Conservation (phyloP, 2,797 vertebrate species). For the Chiroxiphia lanceolata region DNA sequence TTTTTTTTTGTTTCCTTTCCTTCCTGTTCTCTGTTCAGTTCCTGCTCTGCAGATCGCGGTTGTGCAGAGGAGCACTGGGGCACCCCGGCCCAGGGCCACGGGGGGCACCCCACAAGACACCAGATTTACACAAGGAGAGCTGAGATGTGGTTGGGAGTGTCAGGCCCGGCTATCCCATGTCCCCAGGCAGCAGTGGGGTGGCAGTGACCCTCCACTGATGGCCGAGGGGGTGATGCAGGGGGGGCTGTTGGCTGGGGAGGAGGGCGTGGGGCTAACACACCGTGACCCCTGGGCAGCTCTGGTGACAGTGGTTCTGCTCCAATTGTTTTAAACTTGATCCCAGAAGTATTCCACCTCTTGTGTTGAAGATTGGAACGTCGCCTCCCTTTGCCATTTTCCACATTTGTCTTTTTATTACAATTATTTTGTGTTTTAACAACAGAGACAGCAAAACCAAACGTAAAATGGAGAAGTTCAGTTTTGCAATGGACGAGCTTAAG, state of each 20-base stretch:
- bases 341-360: not conserved
- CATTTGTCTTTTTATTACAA: not conserved
- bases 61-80: conserved; percentile 30
- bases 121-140: not conserved
- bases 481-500: not conserved
- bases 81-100: not conserved
- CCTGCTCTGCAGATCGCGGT: conserved; percentile 52
- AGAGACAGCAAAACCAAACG: conserved; percentile 10
- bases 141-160: not conserved
- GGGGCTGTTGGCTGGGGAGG: not conserved
- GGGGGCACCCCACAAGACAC: not conserved
- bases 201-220: not conserved
- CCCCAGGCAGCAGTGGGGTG: conserved; percentile 35
- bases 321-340: not conserved
- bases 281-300: not conserved
- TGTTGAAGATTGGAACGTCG: not conserved
- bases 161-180: conserved; percentile 1
- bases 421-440: not conserved
- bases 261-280: not conserved
- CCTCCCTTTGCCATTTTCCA: not conserved
- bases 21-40: conserved; percentile 49
- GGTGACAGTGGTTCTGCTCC: conserved; percentile 19
- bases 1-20: conserved; percentile 44
- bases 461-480: not conserved
- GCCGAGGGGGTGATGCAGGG: not conserved